These are phyloP conservation scores for Eudemis profundana DNA, from an alignment of 2,888 invertebrate genomes.

Conservation along the genomic window DNA sequence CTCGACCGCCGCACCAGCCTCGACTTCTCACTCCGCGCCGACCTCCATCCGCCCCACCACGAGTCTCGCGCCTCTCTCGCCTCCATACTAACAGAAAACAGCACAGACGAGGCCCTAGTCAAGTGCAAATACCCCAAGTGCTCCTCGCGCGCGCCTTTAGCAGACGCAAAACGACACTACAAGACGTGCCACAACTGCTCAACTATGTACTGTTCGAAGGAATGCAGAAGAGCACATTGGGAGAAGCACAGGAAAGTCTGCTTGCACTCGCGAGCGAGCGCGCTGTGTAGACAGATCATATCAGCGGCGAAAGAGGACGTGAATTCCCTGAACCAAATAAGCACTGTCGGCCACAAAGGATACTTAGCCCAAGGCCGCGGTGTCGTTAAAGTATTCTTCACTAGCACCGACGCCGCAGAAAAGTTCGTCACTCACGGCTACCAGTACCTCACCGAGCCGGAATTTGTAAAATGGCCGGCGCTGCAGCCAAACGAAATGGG, in stretches of 20 bases:
- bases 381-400: constrained; percentile 96
- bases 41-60: constrained; percentile 69
- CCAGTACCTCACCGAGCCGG: constrained; percentile 91
- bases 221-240: constrained; percentile 96
- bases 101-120: constrained; percentile 84
- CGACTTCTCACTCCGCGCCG: constrained; percentile 74
- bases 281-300: constrained; percentile 93
- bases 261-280: constrained; percentile 95
- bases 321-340: constrained; percentile 90
- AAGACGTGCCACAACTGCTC: constrained; percentile 98
- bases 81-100: constrained; percentile 79
- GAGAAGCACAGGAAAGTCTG: constrained; percentile 96
- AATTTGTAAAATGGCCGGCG: constrained; percentile 93
- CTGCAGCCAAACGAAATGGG: constrained; percentile 96
- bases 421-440: constrained; percentile 92
- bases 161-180: constrained; percentile 92
- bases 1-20: constrained; percentile 87
- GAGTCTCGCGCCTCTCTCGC: constrained; percentile 78
- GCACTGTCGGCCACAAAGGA: constrained; percentile 93
- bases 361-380: constrained; percentile 94
- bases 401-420: constrained; percentile 94
- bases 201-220: constrained; percentile 96
- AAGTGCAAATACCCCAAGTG: constrained; percentile 94
- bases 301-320: constrained; percentile 92
- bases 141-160: constrained; percentile 88